These are phyloP conservation scores for Galbula dea DNA, from an alignment of 2,113 vertebrate genomes.

Conservation along the genomic window DNA sequence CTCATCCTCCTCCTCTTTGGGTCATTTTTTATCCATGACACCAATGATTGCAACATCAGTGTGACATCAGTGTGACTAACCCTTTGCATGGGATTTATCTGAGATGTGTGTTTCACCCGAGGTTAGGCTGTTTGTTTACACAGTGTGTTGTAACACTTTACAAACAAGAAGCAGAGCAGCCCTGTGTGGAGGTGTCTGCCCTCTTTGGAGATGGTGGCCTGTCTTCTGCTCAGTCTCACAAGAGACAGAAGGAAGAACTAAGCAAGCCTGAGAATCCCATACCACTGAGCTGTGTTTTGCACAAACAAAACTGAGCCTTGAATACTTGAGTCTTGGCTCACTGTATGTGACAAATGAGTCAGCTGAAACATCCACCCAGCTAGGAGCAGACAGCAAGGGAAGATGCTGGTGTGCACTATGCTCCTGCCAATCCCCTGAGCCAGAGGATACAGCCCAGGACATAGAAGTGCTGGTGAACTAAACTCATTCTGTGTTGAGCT, in stretches of 20 bases:
- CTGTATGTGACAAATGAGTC: neutral
- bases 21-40: constrained; percentile 15
- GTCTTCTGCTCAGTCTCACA: neutral
- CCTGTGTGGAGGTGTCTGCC: neutral
- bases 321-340: neutral
- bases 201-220: neutral
- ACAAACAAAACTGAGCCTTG: neutral
- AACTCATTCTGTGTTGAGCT: neutral
- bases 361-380: neutral
- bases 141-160: constrained; percentile 12
- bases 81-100: neutral
- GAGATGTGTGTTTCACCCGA: neutral
- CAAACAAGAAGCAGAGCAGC: neutral
- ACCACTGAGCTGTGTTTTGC: neutral
- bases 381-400: neutral
- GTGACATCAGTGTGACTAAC: constrained; percentile 1
- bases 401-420: neutral
- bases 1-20: neutral
- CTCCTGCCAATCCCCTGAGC: neutral
- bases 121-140: neutral
- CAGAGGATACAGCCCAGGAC: neutral
- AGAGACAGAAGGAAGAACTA: neutral
- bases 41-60: neutral
- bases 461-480: neutral
- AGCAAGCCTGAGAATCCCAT: neutral